phyloP scores from a whole-genome alignment of 2,113 vertebrate genomes.

The Percopsis transmontana region DNA sequence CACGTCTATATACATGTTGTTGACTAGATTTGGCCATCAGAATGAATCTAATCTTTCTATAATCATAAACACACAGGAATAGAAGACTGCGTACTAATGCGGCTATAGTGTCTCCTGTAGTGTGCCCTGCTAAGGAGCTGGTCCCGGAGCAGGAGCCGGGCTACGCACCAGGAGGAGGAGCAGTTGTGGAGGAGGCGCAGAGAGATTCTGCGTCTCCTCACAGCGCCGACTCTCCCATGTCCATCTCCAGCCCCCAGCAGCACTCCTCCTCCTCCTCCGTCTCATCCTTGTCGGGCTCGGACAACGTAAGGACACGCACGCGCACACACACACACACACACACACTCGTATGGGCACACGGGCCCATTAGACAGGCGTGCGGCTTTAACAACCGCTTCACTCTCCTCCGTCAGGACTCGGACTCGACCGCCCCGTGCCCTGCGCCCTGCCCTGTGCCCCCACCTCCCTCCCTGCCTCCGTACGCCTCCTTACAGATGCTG shows the following conservation, averaged over 20 bases:
- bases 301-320: constrained; percentile 83
- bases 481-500: constrained; percentile 83
- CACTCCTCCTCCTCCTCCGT: constrained; percentile 89
- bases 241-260: constrained; percentile 86
- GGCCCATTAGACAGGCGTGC: neutral
- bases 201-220: constrained; percentile 83
- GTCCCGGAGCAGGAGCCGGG: constrained; percentile 28
- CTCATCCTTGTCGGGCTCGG: constrained; percentile 92
- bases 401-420: constrained; percentile 84
- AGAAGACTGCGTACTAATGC: too few relatives aligned
- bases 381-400: neutral
- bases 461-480: constrained; percentile 81
- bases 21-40: too few relatives aligned
- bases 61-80: too few relatives aligned
- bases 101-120: constrained; percentile 13
- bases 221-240: constrained; percentile 84
- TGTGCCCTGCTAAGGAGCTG: constrained; percentile 33
- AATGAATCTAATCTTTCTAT: neutral
- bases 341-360: neutral
- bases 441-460: constrained; percentile 20
- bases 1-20: too few relatives aligned
- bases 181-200: constrained; percentile 69
- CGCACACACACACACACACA: neutral
- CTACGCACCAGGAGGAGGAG: constrained; percentile 24
- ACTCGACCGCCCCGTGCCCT: constrained; percentile 85